A percentile compares a stretch with the other conserved stretches of the same genome.
phyloP scores from a whole-genome alignment of 2,888 invertebrate species.

The Amphipyra tragopoginis region DNA sequence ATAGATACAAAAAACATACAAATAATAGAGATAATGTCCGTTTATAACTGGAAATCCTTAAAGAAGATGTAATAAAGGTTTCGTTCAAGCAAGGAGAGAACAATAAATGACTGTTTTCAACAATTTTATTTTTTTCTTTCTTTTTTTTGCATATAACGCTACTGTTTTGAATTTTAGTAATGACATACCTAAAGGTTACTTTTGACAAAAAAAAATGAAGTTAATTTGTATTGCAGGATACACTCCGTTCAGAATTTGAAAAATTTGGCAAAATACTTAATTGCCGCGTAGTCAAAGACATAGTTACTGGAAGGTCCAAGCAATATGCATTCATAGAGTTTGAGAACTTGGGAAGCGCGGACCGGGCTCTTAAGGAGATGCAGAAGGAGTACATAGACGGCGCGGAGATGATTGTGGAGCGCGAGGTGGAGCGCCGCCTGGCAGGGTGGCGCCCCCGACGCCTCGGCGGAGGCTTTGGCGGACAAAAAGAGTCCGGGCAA shows the following conservation, averaged over 20 bases:
- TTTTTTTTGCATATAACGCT: too few species aligned
- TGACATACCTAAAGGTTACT: too few species aligned
- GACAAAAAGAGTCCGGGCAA: constrained; percentile 96
- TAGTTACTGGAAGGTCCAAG: constrained; percentile 95
- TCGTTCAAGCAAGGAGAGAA: too few species aligned
- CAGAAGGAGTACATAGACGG: constrained; percentile 92
- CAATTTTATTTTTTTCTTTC: too few species aligned
- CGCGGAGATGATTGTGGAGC: constrained; percentile 92
- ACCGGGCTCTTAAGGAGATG: constrained; percentile 90
- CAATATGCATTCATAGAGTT: constrained; percentile 97
- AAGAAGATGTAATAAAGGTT: too few species aligned
- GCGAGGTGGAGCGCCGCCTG: constrained; percentile 92
- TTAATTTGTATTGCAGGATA: constrained; percentile 77
- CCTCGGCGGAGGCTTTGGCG: constrained; percentile 96
- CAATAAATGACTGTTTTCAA: too few species aligned
- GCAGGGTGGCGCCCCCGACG: constrained; percentile 96
- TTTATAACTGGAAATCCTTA: too few species aligned
- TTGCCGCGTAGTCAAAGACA: constrained; percentile 93
- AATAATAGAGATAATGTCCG: too few species aligned
- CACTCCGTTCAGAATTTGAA: constrained; percentile 88
- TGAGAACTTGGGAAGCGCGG: constrained; percentile 90
- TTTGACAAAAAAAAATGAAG: too few species aligned
- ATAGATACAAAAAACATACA: too few species aligned
- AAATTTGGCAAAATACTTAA: constrained; percentile 92
- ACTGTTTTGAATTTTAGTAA: too few species aligned